Evolutionary conservation across 2,888 invertebrate species (phyloP), one percentile per base, ranked within the genome.

Genomic region (Drosophila algonquin): DNA sequence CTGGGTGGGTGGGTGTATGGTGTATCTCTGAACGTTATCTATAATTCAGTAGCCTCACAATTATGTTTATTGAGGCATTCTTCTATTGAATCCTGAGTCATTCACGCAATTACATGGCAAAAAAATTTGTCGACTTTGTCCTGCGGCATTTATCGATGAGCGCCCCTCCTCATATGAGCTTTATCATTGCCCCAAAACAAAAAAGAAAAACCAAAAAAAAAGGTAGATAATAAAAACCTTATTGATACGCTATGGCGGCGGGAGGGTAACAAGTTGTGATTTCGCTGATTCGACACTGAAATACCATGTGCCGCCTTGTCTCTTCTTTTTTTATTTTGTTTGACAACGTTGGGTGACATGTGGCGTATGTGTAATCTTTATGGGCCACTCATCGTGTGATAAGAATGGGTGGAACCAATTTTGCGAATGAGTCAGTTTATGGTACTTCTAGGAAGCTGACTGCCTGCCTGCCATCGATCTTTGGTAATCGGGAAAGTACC

Each of bases 121-220:
- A 27, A 27, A 54, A 16, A 57, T 32, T 27, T 14, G n/a, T 62
- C 24, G n/a, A 72, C 62, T 71, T 71, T 72, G 73, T 72, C 73
- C 62, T 72, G 55, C 47, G 51, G 44, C 44, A n/a, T 40, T 40
- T 40, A 40, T 40, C 14, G n/a, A n/a, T 40, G 40, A 6, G 40
- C 14, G 1, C 14, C n/a, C 5, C 40, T 6, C 14, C 40, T 44
- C 5, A 40, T 57, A 68, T 30, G 24, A 32, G 51, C 50, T 52
- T 56, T 55, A 48, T 72, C 58, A 73, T 9, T 48, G 56, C 46
- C 69, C 5, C 12, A 40, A 6, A 14, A 14, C 24, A 30, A 6
- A 16, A 16, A 24, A 32, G 1, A 50, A 18, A 18, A 18, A 18
- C 18, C 1, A 18, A 30, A 18, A 35, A 1, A 10, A 18, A 46